Percentiles rank a stretch among this genome's conserved stretches.
phyloP scores from a whole-genome alignment of 2,888 invertebrate genomes.

The Drosophila ezoana region DNA sequence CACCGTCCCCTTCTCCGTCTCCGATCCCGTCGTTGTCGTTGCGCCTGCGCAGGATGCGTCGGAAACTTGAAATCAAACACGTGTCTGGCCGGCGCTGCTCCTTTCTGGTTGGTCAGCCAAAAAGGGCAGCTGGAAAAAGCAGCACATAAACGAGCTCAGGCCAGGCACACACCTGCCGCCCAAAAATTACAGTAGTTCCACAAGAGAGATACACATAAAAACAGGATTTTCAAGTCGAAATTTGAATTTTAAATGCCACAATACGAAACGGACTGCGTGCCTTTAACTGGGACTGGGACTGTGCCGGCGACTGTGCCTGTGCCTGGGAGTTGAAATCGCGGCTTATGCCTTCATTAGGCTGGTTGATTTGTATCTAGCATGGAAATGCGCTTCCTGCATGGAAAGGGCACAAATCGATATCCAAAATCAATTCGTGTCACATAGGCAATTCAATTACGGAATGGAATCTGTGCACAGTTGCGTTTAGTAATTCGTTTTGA shows the following conservation, averaged over 20 bases:
- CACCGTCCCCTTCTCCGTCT: not conserved
- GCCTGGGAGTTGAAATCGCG: conserved; percentile 18
- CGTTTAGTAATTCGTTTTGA: conserved; percentile 16
- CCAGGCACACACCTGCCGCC: conserved; percentile 65
- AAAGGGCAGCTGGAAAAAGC: conserved; percentile 57
- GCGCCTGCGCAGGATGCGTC: conserved; percentile 70
- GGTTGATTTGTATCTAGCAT: conserved; percentile 46
- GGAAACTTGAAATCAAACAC: conserved; percentile 78
- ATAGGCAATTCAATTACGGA: conserved; percentile 67
- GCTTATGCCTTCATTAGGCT: conserved; percentile 5
- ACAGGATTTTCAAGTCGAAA: conserved; percentile 69
- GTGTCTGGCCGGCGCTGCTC: conserved; percentile 61
- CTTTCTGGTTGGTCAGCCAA: conserved; percentile 67
- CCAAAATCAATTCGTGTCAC: conserved; percentile 72
- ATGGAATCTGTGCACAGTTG: conserved; percentile 29
- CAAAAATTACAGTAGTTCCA: conserved; percentile 66
- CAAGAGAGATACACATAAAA: conserved; percentile 33
- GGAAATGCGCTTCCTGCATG: conserved; percentile 61
- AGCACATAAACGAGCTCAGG: conserved; percentile 32
- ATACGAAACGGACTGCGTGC: conserved; percentile 17
- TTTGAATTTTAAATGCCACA: conserved; percentile 66
- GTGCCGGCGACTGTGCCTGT: too few relatives aligned
- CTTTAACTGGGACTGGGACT: too few relatives aligned
- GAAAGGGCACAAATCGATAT: conserved; percentile 1
- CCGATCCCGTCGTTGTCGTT: conserved; percentile 27